A percentile compares a stretch with the other conserved stretches of the same genome.
phyloP scores from a whole-genome alignment of 2,888 invertebrate species.

The Kuschelorhynchus macadamiae region DNA sequence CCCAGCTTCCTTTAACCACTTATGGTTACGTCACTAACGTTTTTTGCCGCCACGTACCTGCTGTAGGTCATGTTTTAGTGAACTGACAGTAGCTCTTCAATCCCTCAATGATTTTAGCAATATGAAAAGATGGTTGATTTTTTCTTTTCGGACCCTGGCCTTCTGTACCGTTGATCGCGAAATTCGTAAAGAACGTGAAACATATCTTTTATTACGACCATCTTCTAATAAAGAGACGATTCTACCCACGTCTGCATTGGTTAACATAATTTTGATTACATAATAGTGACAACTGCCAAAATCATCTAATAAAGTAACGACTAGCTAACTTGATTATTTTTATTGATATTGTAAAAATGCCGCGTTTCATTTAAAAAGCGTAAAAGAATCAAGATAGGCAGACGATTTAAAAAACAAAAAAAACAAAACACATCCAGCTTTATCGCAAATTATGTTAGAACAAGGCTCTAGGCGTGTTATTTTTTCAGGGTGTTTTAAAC shows the following conservation, averaged over 20 bases:
- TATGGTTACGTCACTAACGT: slow-evolving; percentile 3
- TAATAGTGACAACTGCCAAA: slow-evolving; percentile 6
- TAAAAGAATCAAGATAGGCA: no score
- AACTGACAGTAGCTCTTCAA: no score
- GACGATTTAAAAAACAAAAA: no score
- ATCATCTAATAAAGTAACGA: neutral
- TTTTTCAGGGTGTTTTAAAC: no score
- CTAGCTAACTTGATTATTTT: no score
- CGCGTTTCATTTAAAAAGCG: no score
- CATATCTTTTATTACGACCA: slow-evolving; percentile 19
- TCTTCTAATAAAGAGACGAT: slow-evolving; percentile 21
- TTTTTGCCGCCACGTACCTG: slow-evolving; percentile 5
- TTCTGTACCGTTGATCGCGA: slow-evolving; percentile 13
- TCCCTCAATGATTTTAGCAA: neutral
- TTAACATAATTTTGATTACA: slow-evolving; percentile 5
- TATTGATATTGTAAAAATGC: no score
- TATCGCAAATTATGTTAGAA: no score
- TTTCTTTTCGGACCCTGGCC: neutral
- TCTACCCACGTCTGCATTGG: slow-evolving; percentile 5
- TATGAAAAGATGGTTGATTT: neutral
- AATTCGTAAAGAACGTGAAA: slow-evolving; percentile 14
- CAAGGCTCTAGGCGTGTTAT: no score
- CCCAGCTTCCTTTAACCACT: slow-evolving; percentile 1
- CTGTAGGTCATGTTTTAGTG: no score
- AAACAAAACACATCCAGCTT: no score